Conservation (phyloP, 1,140 invertebrate species). For the Lasioglossum albipes region DNA sequence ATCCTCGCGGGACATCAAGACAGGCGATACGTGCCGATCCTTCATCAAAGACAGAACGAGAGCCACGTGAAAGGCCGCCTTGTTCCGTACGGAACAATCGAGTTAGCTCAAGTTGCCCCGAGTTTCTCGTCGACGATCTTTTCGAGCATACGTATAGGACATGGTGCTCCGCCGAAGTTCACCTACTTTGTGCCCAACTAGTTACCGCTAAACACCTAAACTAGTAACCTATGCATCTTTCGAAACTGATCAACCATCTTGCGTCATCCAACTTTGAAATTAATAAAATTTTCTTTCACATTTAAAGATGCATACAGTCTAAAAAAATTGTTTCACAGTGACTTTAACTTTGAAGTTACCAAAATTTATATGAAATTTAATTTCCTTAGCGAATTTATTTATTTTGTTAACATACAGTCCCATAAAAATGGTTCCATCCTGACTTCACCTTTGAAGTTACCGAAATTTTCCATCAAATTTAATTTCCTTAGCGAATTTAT, state of each 20-base stretch:
- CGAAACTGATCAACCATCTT: not conserved
- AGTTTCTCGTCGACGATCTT: slow-evolving; percentile 40
- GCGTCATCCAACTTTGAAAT: too few species aligned
- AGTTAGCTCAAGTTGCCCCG: slow-evolving; percentile 60
- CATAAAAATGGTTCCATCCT: too few species aligned
- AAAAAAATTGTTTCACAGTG: too few species aligned
- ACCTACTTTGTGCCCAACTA: not conserved
- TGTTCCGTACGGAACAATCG: slow-evolving; percentile 67
- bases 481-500: too few species aligned
- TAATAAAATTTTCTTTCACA: too few species aligned
- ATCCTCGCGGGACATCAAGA: slow-evolving; percentile 46
- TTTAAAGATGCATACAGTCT: too few species aligned
- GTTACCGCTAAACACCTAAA: not conserved
- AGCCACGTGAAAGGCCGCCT: slow-evolving; percentile 63
- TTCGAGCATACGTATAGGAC: slow-evolving; percentile 25
- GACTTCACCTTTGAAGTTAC: too few species aligned
- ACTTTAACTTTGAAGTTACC: too few species aligned
- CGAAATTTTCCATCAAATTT: too few species aligned
- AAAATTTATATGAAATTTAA: too few species aligned
- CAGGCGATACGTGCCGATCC: slow-evolving; percentile 49
- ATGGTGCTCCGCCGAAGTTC: slow-evolving; percentile 3
- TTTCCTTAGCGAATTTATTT: too few species aligned
- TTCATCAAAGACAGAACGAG: slow-evolving; percentile 56
- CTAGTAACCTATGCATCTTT: not conserved
- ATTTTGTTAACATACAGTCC: too few species aligned